Evolutionary conservation across 35 echinoderm and acorn worm genomes (phyloP).

Genomic region (Ophiothrix spiculata): DNA sequence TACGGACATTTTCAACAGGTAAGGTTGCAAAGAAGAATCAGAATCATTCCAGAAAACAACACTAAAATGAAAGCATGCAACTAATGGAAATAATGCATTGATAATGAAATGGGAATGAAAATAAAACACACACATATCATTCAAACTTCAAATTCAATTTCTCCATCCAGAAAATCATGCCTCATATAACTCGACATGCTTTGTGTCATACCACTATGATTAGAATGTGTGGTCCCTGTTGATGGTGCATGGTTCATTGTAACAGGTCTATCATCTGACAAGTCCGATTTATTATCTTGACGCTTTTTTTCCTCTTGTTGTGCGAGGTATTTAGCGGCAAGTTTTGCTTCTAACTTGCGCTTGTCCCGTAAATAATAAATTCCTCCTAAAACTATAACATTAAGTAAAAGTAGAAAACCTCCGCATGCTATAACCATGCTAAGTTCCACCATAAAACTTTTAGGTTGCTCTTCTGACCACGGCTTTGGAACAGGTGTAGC

Average conservation of each 20-base stretch:
- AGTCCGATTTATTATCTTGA: conserved; percentile 40
- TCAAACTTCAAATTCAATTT: conserved; percentile 34
- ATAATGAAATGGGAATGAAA: no score
- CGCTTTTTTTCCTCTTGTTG: conserved; percentile 59
- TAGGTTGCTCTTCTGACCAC: neutral
- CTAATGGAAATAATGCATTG: no score
- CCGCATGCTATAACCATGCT: conserved; percentile 79
- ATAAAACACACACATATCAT: no score
- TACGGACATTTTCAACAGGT: no score
- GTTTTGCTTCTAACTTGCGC: conserved; percentile 65
- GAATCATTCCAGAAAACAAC: no score
- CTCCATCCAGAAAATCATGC: conserved; percentile 1
- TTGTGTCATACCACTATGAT: conserved; percentile 9
- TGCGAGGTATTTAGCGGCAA: conserved; percentile 82
- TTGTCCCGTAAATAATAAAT: conserved; percentile 85
- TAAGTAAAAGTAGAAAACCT: conserved; percentile 69
- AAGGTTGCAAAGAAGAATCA: no score
- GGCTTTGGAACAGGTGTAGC: neutral
- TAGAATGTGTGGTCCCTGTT: neutral
- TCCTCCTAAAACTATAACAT: conserved; percentile 60
- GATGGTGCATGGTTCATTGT: neutral
- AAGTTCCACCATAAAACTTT: conserved; percentile 62
- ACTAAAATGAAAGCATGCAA: no score
- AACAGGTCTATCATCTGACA: neutral
- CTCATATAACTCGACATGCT: conserved; percentile 15